A percentile compares a stretch with the other conserved stretches of the same genome.
These are phyloP conservation scores for Glaucidium brasilianum DNA, from an alignment of 2,113 vertebrate species.

Conservation along the genomic window DNA sequence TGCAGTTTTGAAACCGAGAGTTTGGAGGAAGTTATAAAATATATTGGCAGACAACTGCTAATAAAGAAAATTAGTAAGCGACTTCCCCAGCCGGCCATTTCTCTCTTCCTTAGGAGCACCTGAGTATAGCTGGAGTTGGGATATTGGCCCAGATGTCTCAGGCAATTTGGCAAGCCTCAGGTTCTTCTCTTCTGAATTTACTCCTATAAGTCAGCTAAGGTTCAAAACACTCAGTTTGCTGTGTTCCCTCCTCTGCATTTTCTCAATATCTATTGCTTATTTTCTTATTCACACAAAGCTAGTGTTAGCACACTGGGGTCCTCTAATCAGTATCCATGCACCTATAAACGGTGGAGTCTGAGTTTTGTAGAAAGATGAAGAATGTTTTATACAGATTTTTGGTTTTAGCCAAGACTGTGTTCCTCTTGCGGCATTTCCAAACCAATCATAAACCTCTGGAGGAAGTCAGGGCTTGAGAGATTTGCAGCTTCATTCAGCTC, in stretches of 20 bases:
- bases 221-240: slow-evolving; percentile 36
- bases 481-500: slow-evolving; percentile 4
- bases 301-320: not conserved
- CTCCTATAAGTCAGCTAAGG: slow-evolving; percentile 19
- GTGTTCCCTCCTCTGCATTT: not conserved
- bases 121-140: not conserved
- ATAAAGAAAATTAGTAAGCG: slow-evolving; percentile 42
- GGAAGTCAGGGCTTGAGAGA: not conserved
- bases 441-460: not conserved
- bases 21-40: slow-evolving; percentile 11
- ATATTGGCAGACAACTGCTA: slow-evolving; percentile 7
- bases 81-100: not conserved
- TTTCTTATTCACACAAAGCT: not conserved
- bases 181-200: slow-evolving; percentile 22
- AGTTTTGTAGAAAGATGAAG: not conserved
- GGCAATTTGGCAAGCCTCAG: not conserved
- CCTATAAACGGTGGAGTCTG: not conserved
- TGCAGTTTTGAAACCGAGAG: not conserved
- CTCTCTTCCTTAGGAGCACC: slow-evolving; percentile 18
- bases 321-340: not conserved
- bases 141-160: slow-evolving; percentile 12
- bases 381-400: not conserved
- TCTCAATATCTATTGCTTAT: not conserved
- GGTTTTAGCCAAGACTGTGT: not conserved
- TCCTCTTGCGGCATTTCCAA: not conserved